Evolutionary conservation across 2,113 vertebrate genomes (phyloP), one percentile per base, ranked within the genome.

Genomic region (Cephalopholis sonnerati): DNA sequence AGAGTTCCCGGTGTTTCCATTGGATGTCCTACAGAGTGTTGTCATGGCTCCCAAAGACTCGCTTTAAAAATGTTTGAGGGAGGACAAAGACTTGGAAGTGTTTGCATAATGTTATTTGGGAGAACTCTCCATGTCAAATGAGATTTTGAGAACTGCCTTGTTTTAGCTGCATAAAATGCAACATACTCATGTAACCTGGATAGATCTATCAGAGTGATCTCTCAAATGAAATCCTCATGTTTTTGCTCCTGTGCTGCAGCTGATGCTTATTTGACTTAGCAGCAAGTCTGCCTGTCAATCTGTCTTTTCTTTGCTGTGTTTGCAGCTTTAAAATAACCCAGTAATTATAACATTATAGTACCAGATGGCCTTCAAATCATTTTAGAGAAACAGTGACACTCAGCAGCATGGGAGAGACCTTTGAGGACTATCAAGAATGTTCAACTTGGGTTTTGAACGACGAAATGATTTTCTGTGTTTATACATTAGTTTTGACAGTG

Each of bases 31-130:
- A 71, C 83, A 69, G 81, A 69, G 85, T 62, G 91, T 94, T 93
- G 88, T 90, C 90, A 92, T 94, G 92, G 92, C 90, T 94, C 88
- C 88, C 79, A 86, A 89, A 88, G 91, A 86, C 86, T 85, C 3
- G 50, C 74, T 89, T 90, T 59, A 90, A 81, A 91, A 91, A 89
- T 91, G 87, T 87, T 87, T 67, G 89, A 74, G 71, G 76, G 69
- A 77, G 83, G 81, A 92, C 85, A 88, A 91, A 85, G 86, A 74
- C 79, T 91, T 86, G 65, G 65, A 89, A 85, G 79, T 79, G 58
- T 89, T 87, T 91, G 88, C 86, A 79, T 91, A 83, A 86, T 88
- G 84, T 81, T 78, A 68, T 81, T 86, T 55, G 71, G 83, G 76
- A 81, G 25, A 88, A 81, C 54, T 85, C 62, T 83, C 81, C 81